Base-by-base conservation (phyloP, 1,140 invertebrate species). In the Caligus rogercresseyi region DNA sequence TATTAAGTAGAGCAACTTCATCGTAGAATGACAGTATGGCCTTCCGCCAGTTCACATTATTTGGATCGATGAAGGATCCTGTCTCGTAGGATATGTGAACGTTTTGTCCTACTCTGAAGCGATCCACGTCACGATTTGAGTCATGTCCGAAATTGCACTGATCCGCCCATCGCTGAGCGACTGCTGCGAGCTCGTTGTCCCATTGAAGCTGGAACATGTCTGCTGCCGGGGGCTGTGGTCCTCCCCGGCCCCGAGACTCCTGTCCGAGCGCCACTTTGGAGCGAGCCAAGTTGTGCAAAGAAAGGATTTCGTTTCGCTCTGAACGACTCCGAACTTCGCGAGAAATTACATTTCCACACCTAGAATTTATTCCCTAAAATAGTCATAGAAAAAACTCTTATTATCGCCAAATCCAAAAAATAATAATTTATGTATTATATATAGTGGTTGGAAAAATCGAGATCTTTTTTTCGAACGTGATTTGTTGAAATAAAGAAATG, bases 141-240 rank as follows among this genome's bases (percentile, higher is more conserved):
- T 90, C 87, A 69, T 91, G 88, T 11, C 76, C 77, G 53, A 85
- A 80, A 25, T 78, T 77, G 70, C 87, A 91, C 55, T 81, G 80
- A 65, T 86, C 80, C 0, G 87, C 82, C 85, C 87, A 89, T 68
- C 79, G 77, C 70, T 90, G 87, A 4, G 88, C 87, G 52, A 81
- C 76, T 2, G 76, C 72, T 14, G 88, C 88, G 64, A 92, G 74
- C 71, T 89, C 85, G 54, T 89, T 84, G 70, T 91, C 87, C 88
- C 88, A 91, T 43, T 61, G 54, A 43, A 67, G 2, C 52, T 67
- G 26, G 11, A 52, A 15, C 58, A 67, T 67, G 63, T 67, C 63
- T 26, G 66, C 64, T 11, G 62, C 66, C 13, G 52, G 15, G 3
- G 60, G 63, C 58, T 67, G 66, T 4, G 66, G 66, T 1, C 66